Base-by-base conservation (phyloP, 2,113 vertebrate species). In the Myotis yumanensis region DNA sequence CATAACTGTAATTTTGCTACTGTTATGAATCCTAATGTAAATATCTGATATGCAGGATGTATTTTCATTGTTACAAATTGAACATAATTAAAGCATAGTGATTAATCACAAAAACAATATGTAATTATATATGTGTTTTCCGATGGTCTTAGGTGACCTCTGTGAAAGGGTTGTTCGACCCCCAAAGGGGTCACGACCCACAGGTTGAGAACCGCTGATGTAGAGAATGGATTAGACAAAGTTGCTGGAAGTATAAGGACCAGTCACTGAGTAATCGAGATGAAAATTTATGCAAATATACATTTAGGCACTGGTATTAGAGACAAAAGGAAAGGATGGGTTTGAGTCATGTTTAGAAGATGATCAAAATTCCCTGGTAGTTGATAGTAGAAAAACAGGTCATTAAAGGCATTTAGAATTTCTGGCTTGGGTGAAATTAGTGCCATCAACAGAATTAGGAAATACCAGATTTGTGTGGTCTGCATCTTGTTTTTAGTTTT, bases 401-500 rank as follows among this genome's bases (percentile, higher is more conserved):
- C 52, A 69, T 68, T 64, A 25, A 43, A 93, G 7, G 1, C 68
- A 82, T 77, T 93, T 89, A 90, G 12, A 85, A 77, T 95, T 95
- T 95, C 84, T 95, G 71, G n/a, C 72, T 82, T 81, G 52, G 4
- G 40, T 93, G 51, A 73, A 5, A 68, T 95, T 66, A n/a, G 20
- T 75, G 23, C 59, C 52, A 30, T 80, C 16, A 66, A 73, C n/a
- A 97, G 40, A 89, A 75, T 79, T 91, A 91, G 52, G 18, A 94
- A 94, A 76, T 76, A 81, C 48, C n/a, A 46, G 30, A 83, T 89
- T 57, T 91, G 15, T 94, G 86, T 4, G 18, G 10, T 93, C 11
- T 72, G 71, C 10, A 23, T 93, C 64, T 89, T 95, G 75, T 93
- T 64, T 91, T 91, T 93, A n/a, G 35, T 57, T 96, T 92, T 91